Conservation (phyloP, 1,140 invertebrate species). For the Aphelinus certus region DNA sequence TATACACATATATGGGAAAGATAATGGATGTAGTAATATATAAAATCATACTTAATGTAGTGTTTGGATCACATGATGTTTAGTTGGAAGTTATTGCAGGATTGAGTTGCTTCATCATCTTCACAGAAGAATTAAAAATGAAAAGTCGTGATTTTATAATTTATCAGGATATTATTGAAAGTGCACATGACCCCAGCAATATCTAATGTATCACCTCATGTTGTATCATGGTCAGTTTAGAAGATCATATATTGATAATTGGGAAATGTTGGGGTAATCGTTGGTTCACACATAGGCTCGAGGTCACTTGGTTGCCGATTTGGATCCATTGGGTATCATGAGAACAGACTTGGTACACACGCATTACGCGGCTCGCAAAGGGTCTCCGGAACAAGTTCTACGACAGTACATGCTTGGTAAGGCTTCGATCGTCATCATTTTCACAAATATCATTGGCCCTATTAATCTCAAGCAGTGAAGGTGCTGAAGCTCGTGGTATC, state of each 20-base stretch:
- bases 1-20: too few relatives aligned
- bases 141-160: too few relatives aligned
- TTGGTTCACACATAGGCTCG: conserved; percentile 77
- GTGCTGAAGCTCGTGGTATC: neutral
- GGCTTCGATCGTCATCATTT: conserved; percentile 56
- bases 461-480: conserved; percentile 33
- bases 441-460: conserved; percentile 34
- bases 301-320: conserved; percentile 93
- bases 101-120: too few relatives aligned
- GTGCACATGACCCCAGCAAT: neutral
- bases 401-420: conserved; percentile 75
- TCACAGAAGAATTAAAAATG: too few relatives aligned
- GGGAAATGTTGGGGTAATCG: conserved; percentile 51
- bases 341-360: conserved; percentile 70
- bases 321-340: conserved; percentile 92
- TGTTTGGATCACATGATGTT: too few relatives aligned
- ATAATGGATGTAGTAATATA: too few relatives aligned
- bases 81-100: too few relatives aligned
- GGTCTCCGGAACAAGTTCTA: conserved; percentile 73
- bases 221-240: neutral
- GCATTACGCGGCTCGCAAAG: conserved; percentile 69
- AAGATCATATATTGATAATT: conserved; percentile 49
- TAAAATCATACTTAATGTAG: too few relatives aligned
- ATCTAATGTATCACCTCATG: too few relatives aligned
- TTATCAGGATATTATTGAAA: too few relatives aligned